Evolutionary conservation across 1,140 invertebrate species (phyloP).

Genomic region (Apis florea): DNA sequence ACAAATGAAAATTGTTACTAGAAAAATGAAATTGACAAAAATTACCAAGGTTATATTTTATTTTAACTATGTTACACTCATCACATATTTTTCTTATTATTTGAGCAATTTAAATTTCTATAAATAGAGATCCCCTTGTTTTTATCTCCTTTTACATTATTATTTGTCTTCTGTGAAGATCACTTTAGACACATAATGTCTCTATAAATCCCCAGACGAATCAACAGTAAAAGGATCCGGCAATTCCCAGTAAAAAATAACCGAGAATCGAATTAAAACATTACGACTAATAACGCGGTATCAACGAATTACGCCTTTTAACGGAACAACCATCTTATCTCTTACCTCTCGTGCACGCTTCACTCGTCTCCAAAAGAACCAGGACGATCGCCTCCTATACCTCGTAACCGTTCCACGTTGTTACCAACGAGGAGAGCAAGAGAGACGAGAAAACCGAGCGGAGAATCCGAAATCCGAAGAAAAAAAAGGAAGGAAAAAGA

Average conservation of each 20-base stretch:
- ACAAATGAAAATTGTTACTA: too few species aligned
- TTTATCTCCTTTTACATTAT: background rate
- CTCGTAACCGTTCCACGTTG: background rate
- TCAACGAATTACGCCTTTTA: background rate
- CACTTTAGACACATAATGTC: too few species aligned
- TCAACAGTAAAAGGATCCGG: background rate
- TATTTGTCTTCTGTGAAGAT: too few species aligned
- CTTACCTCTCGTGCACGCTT: background rate
- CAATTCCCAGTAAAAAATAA: background rate
- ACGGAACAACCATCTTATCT: background rate
- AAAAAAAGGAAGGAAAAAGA: background rate
- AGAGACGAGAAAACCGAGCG: background rate
- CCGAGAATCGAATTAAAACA: constrained; percentile 5
- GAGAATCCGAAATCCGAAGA: background rate
- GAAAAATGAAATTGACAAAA: too few species aligned
- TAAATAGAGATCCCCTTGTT: too few species aligned
- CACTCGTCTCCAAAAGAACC: background rate
- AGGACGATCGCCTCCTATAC: background rate
- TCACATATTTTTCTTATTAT: too few species aligned
- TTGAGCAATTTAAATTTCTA: too few species aligned
- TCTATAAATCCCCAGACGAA: too few species aligned
- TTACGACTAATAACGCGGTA: constrained; percentile 19
- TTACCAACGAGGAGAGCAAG: background rate
- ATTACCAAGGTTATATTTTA: too few species aligned
- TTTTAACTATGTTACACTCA: too few species aligned